A percentile compares a stretch with the other conserved stretches of the same genome.
phyloP scores from a whole-genome alignment of 2,113 vertebrate species.

The Recurvirostra avosetta region DNA sequence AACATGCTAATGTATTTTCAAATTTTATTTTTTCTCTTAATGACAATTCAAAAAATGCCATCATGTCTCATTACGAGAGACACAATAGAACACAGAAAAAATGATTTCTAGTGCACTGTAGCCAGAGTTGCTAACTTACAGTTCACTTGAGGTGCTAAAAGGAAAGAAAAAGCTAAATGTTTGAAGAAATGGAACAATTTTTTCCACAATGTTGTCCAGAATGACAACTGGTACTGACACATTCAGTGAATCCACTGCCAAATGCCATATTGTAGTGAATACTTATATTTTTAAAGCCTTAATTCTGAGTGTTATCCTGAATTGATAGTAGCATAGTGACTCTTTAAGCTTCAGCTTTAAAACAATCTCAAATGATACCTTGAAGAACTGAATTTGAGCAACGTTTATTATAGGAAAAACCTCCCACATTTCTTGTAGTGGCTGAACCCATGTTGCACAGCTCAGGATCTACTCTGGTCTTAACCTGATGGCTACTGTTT shows the following conservation, averaged over 20 bases:
- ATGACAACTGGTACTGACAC: neutral
- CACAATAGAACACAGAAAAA: neutral
- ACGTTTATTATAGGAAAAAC: neutral
- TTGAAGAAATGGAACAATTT: neutral
- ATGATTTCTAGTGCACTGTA: neutral
- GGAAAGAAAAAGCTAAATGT: neutral
- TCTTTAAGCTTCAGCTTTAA: neutral
- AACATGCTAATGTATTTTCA: neutral
- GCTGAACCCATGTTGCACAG: neutral
- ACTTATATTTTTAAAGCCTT: neutral
- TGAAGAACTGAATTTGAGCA: neutral
- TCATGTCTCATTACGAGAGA: neutral
- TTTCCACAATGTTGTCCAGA: neutral
- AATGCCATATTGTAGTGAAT: neutral
- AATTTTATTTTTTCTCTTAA: neutral
- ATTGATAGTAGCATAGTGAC: neutral
- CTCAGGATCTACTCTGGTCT: neutral
- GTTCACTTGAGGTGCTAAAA: neutral
- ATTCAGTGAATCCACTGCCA: neutral
- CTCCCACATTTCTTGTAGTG: neutral
- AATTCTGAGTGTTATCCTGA: neutral
- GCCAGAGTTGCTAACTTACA: neutral
- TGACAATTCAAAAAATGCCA: neutral
- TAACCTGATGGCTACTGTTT: neutral
- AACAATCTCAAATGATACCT: neutral